Percentiles rank a stretch among this genome's conserved stretches.
These are phyloP conservation scores for Malacoraja senta DNA, from an alignment of 2,797 vertebrate genomes.

Conservation along the genomic window DNA sequence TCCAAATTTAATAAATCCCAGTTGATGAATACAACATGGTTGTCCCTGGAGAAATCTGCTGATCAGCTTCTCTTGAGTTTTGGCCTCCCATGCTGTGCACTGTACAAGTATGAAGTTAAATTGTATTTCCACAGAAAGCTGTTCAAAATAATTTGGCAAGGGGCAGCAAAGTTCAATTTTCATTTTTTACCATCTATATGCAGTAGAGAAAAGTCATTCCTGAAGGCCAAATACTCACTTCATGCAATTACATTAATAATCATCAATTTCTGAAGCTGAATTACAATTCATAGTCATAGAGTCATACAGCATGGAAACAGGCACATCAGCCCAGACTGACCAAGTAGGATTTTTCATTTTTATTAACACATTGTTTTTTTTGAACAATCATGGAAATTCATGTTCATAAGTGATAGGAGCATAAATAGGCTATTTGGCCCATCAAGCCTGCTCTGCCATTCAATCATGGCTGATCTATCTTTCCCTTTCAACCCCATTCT, in stretches of 20 bases:
- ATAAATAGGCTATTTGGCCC: no score
- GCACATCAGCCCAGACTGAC: no score
- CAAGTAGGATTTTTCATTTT: background rate
- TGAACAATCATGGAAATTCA: background rate
- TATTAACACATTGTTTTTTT: background rate
- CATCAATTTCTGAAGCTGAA: background rate
- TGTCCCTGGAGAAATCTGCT: background rate
- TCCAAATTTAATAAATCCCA: background rate
- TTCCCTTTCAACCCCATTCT: no score
- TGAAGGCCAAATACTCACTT: background rate
- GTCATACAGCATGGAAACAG: no score
- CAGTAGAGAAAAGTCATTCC: background rate
- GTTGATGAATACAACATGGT: background rate
- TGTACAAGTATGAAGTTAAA: constrained; percentile 11
- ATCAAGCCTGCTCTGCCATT: no score
- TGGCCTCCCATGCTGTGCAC: background rate
- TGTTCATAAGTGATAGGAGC: no score
- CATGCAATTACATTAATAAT: background rate
- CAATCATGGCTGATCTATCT: no score
- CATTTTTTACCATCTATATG: background rate
- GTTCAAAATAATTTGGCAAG: background rate
- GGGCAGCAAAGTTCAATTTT: background rate
- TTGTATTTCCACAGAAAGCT: background rate
- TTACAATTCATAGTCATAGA: background rate
- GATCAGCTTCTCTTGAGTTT: background rate